Conservation (phyloP, 2,888 invertebrate species). For the Pilophorus perplexus region DNA sequence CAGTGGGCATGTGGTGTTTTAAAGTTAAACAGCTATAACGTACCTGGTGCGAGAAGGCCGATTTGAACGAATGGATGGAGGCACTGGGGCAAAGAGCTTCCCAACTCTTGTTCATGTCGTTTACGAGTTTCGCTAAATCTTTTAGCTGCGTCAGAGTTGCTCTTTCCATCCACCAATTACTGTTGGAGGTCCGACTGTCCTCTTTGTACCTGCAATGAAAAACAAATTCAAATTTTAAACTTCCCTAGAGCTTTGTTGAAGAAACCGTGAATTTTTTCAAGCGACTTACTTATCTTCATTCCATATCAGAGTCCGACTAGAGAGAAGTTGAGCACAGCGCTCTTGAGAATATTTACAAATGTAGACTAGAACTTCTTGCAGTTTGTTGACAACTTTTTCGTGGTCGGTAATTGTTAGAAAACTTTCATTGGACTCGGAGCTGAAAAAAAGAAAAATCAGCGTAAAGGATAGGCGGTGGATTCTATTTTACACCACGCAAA, state of each 20-base stretch:
- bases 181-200: conserved; percentile 33
- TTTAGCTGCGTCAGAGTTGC: conserved; percentile 48
- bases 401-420: conserved; percentile 58
- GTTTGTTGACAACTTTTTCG: conserved; percentile 64
- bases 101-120: conserved; percentile 46
- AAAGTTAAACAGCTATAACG: neutral
- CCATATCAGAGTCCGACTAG: conserved; percentile 57
- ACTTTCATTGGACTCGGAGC: conserved; percentile 45
- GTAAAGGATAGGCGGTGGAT: no score
- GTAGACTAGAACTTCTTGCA: conserved; percentile 74
- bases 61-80: conserved; percentile 45
- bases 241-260: no score
- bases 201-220: conserved; percentile 17
- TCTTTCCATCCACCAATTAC: conserved; percentile 48
- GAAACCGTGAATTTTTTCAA: no score
- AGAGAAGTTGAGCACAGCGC: conserved; percentile 82
- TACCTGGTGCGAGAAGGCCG: conserved; percentile 48
- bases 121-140: conserved; percentile 46
- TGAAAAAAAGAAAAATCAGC: conserved; percentile 9
- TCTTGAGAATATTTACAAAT: conserved; percentile 92
- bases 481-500: no score
- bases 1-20: no score
- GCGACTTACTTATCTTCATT: conserved; percentile 47
- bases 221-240: no score
- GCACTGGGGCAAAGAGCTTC: conserved; percentile 46